These are phyloP conservation scores for Melanotus villosus DNA, from an alignment of 2,888 invertebrate species.

Conservation along the genomic window DNA sequence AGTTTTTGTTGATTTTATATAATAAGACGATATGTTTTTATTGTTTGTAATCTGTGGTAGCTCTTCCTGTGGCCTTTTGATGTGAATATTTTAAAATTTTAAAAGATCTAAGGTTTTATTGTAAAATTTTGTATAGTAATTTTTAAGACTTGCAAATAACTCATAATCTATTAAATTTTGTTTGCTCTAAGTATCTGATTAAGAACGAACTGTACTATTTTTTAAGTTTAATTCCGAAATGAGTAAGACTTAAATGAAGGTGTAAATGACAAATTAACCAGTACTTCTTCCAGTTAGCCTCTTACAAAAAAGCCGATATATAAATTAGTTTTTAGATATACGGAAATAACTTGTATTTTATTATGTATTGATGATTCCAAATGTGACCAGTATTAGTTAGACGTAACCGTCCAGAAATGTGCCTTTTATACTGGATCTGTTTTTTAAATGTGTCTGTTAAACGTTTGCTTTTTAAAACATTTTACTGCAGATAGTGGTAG, in stretches of 20 bases:
- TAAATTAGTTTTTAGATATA: background rate
- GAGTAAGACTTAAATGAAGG: too few relatives aligned
- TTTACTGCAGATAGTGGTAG: slow-evolving; percentile 32
- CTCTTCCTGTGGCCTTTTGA: background rate
- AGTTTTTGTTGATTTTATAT: slow-evolving; percentile 13
- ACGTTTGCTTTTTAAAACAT: slow-evolving; percentile 10
- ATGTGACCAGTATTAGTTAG: slow-evolving; percentile 52
- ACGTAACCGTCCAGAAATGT: slow-evolving; percentile 46
- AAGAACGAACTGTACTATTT: background rate
- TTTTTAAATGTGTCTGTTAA: slow-evolving; percentile 16
- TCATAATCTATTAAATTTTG: too few relatives aligned
- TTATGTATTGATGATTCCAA: slow-evolving; percentile 45
- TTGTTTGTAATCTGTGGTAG: slow-evolving; percentile 8
- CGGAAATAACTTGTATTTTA: too few relatives aligned
- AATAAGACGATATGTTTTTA: background rate
- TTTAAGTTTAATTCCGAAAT: too few relatives aligned
- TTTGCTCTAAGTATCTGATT: too few relatives aligned
- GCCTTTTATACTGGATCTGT: slow-evolving; percentile 38
- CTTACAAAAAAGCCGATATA: too few relatives aligned
- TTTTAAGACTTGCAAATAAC: background rate
- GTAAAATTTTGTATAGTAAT: slow-evolving; percentile 8
- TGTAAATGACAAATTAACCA: background rate
- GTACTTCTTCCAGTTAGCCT: background rate
- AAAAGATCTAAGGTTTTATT: background rate
- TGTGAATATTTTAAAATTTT: slow-evolving; percentile 16